phyloP scores from a whole-genome alignment of 1,140 invertebrate species.

The Aphaenogaster floridana region DNA sequence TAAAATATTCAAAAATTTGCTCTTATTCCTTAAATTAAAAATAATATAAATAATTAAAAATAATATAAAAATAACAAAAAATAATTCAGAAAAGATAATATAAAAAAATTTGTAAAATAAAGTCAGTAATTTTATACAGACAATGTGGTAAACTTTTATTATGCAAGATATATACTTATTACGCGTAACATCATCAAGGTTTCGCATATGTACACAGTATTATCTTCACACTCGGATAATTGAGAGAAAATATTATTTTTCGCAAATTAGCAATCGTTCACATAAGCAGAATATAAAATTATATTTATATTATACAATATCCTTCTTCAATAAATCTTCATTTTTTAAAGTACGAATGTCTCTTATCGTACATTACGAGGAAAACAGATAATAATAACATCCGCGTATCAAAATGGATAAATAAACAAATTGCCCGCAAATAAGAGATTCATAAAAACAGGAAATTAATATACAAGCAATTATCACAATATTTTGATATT shows the following conservation, averaged over 20 bases:
- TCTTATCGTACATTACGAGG: background rate
- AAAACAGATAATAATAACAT: conserved; percentile 25
- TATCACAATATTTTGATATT: background rate
- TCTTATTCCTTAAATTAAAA: background rate
- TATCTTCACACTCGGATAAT: background rate
- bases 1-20: background rate
- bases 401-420: background rate
- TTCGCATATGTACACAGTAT: background rate
- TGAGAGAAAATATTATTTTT: background rate
- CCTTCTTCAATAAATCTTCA: background rate
- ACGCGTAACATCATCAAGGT: background rate
- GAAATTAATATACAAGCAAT: background rate
- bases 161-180: background rate
- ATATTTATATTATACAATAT: background rate
- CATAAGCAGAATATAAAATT: background rate
- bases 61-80: background rate
- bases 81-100: background rate
- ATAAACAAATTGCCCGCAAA: background rate
- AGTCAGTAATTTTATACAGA: background rate
- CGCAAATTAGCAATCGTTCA: background rate
- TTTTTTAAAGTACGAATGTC: background rate
- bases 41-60: background rate
- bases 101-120: conserved; percentile 2
- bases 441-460: background rate
- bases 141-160: background rate